Base-by-base conservation (phyloP, 2,113 vertebrate species). In the Ophiodon elongatus region DNA sequence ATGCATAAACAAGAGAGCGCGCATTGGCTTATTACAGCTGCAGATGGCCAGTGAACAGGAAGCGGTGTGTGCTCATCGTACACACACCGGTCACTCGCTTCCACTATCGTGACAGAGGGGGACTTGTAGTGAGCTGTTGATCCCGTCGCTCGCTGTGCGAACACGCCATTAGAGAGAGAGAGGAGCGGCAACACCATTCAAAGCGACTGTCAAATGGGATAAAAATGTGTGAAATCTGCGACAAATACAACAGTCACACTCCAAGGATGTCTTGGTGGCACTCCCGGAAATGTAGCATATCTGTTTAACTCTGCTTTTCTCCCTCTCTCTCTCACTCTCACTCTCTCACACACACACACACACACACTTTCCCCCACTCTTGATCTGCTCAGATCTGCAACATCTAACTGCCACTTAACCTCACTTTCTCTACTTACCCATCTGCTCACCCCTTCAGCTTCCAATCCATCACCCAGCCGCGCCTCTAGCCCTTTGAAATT, bases 401-500 rank as follows among this genome's bases (percentile, higher is more conserved):
- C 91, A 94, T 95, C 92, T 95, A 94, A 95, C 92, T 92, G 85
- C 94, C 94, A 95, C 95, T 96, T 95, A 96, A 95, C 93, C 94
- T 95, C 94, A 95, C 94, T 95, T 95, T 94, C 90, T 93, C 93
- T 94, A 94, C 94, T 94, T 93, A 94, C 92, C 91, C 92, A 87
- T 93, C 90, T 91, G 87, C 92, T 91, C 83, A 21, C 90, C 88
- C 84, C 91, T 90, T 91, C 88, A 91, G 87, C 85, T 88, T 85
- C 87, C 89, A 88, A 92, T 93, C 93, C 88, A 91, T 92, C 92
- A 93, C 84, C 85, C 86, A 89, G 79, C 85, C 76, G 82, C 73
- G 71, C 89, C 83, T 91, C 81, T 67, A 35, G 82, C 88, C 79
- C 84, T 67, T 84, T 84, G 86, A 92, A 94, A 94, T 92, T 85